These are phyloP conservation scores for Gobius niger DNA, from an alignment of 2,113 vertebrate genomes.

Conservation along the genomic window DNA sequence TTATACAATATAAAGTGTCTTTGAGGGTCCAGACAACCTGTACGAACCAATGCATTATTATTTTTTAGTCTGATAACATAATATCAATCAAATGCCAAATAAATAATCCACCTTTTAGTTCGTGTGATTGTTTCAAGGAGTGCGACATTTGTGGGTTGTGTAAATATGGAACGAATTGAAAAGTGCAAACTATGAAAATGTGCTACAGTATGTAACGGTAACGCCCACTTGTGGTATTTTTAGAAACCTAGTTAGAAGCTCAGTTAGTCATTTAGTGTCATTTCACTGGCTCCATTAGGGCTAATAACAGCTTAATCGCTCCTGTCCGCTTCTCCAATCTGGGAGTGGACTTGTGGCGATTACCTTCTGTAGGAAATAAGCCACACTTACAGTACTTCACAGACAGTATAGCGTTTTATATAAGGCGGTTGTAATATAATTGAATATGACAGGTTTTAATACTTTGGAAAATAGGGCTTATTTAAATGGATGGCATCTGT, in stretches of 20 bases:
- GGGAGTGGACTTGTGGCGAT: neutral
- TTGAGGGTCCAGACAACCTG: too few relatives aligned
- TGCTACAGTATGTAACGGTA: neutral
- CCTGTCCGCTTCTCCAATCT: neutral
- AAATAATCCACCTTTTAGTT: neutral
- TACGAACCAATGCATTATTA: too few relatives aligned
- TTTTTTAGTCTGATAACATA: neutral
- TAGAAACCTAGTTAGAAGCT: slow-evolving; percentile 1
- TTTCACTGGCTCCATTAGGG: slow-evolving; percentile 2
- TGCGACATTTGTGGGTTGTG: neutral
- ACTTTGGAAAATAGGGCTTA: too few relatives aligned
- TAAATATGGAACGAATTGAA: neutral
- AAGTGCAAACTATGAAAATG: neutral
- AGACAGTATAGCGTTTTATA: too few relatives aligned
- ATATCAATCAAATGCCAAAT: neutral
- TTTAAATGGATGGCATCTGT: too few relatives aligned
- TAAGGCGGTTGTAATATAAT: too few relatives aligned
- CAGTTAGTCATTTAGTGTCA: slow-evolving; percentile 8
- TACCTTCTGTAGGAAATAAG: neutral
- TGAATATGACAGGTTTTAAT: too few relatives aligned
- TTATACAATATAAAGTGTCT: too few relatives aligned
- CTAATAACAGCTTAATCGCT: slow-evolving; percentile 2
- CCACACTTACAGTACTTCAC: too few relatives aligned
- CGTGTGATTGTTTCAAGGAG: neutral
- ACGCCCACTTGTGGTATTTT: neutral